Evolutionary conservation across 2,113 vertebrate genomes (phyloP).

Genomic region (Leuciscus idus): DNA sequence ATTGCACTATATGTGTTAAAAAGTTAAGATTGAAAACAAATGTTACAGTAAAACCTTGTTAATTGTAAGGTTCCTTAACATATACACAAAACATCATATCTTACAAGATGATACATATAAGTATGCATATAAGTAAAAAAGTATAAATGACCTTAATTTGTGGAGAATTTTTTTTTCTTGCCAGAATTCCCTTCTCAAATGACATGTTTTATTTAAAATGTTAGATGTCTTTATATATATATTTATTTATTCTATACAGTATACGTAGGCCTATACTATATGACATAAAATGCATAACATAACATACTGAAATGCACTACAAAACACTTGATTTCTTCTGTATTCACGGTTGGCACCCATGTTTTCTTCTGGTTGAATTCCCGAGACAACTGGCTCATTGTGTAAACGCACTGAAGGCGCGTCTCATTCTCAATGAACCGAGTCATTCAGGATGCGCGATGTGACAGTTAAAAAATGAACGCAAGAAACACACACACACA

Average conservation of each 20-base stretch:
- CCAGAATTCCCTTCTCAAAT: not conserved
- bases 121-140: not conserved
- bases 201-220: not conserved
- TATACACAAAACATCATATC: not conserved
- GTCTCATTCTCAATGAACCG: not conserved
- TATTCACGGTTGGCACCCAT: constrained; percentile 6
- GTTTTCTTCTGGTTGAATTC: not conserved
- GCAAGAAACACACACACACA: not conserved
- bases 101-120: not conserved
- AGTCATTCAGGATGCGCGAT: not conserved
- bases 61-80: not conserved
- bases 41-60: not conserved
- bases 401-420: constrained; percentile 13
- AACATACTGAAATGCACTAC: no score
- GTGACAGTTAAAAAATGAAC: not conserved
- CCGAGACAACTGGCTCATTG: constrained; percentile 42
- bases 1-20: not conserved
- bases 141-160: not conserved
- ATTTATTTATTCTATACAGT: no score
- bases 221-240: not conserved
- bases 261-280: no score
- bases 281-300: no score
- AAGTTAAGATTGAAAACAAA: not conserved
- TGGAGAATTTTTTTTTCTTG: not conserved
- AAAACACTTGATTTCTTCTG: not conserved